phyloP scores from a whole-genome alignment of 23 tunicate genomes.

The Styela plicata region DNA sequence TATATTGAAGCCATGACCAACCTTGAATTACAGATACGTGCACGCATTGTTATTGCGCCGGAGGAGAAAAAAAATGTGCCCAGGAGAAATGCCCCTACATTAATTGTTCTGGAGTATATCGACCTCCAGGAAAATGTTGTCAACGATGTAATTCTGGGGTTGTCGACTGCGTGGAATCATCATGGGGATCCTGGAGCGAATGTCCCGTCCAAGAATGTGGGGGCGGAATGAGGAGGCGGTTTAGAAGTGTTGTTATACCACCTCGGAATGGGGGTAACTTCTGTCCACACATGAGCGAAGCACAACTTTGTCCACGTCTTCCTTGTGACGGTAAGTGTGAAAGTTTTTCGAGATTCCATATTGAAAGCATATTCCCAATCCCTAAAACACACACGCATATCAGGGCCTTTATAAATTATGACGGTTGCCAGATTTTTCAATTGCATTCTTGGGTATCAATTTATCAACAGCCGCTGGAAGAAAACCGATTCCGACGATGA shows the following conservation, averaged over 20 bases:
- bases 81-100: conserved; percentile 87
- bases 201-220: conserved; percentile 96
- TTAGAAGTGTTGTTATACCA: conserved; percentile 60
- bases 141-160: conserved; percentile 65
- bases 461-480: too few species aligned
- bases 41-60: conserved; percentile 81
- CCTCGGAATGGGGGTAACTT: conserved; percentile 83
- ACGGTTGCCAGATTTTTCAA: too few species aligned
- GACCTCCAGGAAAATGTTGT: conserved; percentile 66
- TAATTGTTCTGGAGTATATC: conserved; percentile 58
- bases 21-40: conserved; percentile 63
- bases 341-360: too few species aligned
- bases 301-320: conserved; percentile 59
- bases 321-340: conserved; percentile 75
- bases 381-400: too few species aligned
- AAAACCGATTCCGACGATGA: too few species aligned
- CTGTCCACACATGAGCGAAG: conserved; percentile 94
- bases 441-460: too few species aligned
- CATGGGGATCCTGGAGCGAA: conserved; percentile 89
- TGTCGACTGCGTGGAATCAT: conserved; percentile 66
- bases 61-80: conserved; percentile 79
- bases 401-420: too few species aligned
- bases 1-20: too few species aligned
- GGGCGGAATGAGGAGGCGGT: conserved; percentile 82
- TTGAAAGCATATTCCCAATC: neutral